Conservation (phyloP, 2,797 vertebrate genomes). For the Erpetoichthys calabaricus region DNA sequence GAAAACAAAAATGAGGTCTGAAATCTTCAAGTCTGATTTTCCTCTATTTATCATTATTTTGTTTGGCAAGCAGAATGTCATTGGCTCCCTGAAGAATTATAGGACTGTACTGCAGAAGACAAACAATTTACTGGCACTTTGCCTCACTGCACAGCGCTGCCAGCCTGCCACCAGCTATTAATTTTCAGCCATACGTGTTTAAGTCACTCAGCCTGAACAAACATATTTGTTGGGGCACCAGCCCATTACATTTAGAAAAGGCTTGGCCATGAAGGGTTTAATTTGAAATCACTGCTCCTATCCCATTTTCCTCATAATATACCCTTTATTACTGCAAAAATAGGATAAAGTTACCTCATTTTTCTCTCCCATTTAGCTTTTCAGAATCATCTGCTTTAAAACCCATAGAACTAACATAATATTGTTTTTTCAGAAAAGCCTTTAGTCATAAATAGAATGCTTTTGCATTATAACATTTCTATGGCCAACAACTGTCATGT, state of each 20-base stretch:
- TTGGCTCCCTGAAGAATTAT: conserved; percentile 69
- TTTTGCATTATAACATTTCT: too few relatives aligned
- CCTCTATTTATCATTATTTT: conserved; percentile 70
- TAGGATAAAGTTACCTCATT: too few relatives aligned
- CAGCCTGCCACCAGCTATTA: conserved; percentile 63
- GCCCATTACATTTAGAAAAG: conserved; percentile 29
- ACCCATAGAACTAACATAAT: too few relatives aligned
- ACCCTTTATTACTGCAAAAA: too few relatives aligned
- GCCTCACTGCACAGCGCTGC: conserved; percentile 68
- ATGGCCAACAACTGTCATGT: too few relatives aligned
- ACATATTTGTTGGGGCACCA: conserved; percentile 44
- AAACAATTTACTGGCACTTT: conserved; percentile 79
- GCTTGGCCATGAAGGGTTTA: conserved; percentile 13
- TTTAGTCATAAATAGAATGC: too few relatives aligned
- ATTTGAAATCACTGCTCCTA: conserved; percentile 25
- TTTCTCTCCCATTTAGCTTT: too few relatives aligned
- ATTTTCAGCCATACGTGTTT: conserved; percentile 57
- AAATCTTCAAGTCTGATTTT: conserved; percentile 58
- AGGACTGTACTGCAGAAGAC: conserved; percentile 64
- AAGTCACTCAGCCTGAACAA: conserved; percentile 37
- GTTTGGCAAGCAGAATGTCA: conserved; percentile 67
- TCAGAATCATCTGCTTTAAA: too few relatives aligned
- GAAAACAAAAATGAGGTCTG: conserved; percentile 13
- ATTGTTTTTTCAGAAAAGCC: too few relatives aligned
- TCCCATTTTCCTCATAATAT: background rate